Base-by-base conservation (phyloP, 2,113 vertebrate species). In the Nycticorax nycticorax region DNA sequence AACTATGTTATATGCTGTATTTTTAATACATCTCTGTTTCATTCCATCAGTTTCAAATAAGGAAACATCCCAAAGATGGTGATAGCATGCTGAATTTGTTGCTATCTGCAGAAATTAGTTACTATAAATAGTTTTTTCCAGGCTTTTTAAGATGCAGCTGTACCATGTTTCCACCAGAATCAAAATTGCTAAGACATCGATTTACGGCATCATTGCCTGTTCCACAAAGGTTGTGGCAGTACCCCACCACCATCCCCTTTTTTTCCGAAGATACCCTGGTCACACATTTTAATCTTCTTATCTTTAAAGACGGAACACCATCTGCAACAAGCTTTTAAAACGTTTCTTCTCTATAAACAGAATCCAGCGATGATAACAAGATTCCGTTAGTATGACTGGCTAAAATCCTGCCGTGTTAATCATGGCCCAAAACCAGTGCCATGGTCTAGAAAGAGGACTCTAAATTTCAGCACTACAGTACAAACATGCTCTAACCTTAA, bases 141-240 rank as follows among this genome's bases (percentile, higher is more conserved):
- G 85, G 77, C 62, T 89, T 96, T 94, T 88, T 91, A 88, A 95
- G 94, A 96, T 8, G 16, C 96, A 97, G 96, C 96, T 98, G 96
- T 84, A 92, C 13, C n/a, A 77, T 96, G 93, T 83, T 95, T 96
- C 90, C 93, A 95, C 80, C 93, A 94, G 93, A 88, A 95, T 96
- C 88, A 84, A 96, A 97, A 96, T 56, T 1, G 2, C 73, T 71
- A 94, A 85, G 96, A 62, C 83, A 90, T 47, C 2, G 2, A 77
- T 94, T 93, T 88, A 35, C 57, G 63, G 50, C 90, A 81, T 62
- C 83, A 15, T 5, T 91, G 52, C 84, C 94, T 82, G 11, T 62
- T 76, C 69, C 85, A 88, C 67, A 75, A 72, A 67, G 92, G 80
- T 35, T 80, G 68, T 59, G 64, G 53, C 89, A 92, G 50, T 13